Evolutionary conservation across 2,113 vertebrate species (phyloP).

Genomic region (Clupea harengus): DNA sequence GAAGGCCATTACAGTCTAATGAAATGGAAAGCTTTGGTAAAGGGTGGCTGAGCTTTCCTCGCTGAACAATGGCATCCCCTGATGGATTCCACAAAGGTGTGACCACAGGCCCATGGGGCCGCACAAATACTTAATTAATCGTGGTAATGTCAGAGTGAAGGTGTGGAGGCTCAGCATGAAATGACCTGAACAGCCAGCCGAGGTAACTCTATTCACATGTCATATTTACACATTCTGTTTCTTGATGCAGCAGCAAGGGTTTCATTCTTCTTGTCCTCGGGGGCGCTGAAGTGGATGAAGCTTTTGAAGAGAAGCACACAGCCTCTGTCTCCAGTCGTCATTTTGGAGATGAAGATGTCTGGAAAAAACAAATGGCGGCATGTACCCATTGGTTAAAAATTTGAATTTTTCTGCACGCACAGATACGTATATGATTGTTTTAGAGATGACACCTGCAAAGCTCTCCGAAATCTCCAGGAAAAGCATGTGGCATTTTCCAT

Average conservation of each 20-base stretch:
- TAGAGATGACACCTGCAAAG: too few relatives aligned
- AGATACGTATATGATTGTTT: not conserved
- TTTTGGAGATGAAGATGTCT: not conserved
- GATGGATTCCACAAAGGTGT: not conserved
- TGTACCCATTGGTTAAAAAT: too few relatives aligned
- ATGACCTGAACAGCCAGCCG: not conserved
- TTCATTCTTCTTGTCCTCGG: not conserved
- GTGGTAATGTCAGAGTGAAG: not conserved
- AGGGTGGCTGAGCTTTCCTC: not conserved
- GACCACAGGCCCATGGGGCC: constrained; percentile 4
- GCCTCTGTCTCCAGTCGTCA: not conserved
- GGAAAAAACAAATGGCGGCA: not conserved
- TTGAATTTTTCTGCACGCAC: not conserved
- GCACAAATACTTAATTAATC: constrained; percentile 5
- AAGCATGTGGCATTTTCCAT: too few relatives aligned
- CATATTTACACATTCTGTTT: not conserved
- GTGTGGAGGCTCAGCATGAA: not conserved
- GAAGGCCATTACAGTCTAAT: not conserved
- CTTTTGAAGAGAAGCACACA: not conserved
- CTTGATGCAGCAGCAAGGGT: not conserved
- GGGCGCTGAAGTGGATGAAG: not conserved
- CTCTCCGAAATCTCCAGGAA: too few relatives aligned
- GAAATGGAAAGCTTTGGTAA: constrained; percentile 12
- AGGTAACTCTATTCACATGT: not conserved
- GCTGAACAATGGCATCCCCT: not conserved